phyloP scores from a whole-genome alignment of 2,888 invertebrate species.

The Cosmia pyralina region DNA sequence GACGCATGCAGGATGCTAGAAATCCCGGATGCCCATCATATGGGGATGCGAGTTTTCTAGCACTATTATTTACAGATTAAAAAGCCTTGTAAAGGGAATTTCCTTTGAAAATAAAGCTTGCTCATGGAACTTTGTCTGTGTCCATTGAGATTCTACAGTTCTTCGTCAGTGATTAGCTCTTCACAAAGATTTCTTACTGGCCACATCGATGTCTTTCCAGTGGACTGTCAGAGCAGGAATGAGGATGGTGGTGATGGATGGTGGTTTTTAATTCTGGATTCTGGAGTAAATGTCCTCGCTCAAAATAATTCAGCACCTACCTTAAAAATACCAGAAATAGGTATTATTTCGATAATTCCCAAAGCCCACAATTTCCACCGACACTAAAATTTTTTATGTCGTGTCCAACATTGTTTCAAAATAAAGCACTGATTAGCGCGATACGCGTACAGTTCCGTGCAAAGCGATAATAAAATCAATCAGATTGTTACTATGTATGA shows the following conservation, averaged over 20 bases:
- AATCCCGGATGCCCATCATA: not conserved
- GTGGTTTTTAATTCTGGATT: not conserved
- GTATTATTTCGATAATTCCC: not conserved
- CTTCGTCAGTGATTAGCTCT: not conserved
- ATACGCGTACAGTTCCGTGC: slow-evolving; percentile 34
- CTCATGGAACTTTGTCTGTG: not conserved
- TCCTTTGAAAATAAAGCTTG: not conserved
- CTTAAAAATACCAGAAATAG: not conserved
- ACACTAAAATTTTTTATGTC: slow-evolving; percentile 7
- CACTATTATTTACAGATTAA: not conserved
- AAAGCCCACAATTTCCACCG: not conserved
- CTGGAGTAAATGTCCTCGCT: not conserved
- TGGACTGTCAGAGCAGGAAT: not conserved
- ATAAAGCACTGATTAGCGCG: slow-evolving; percentile 31
- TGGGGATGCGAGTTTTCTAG: not conserved
- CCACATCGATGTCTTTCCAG: too few species aligned
- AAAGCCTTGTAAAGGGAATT: not conserved
- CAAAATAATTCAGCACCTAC: not conserved
- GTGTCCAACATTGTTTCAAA: slow-evolving; percentile 33
- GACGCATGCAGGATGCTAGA: not conserved
- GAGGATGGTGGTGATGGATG: too few species aligned
- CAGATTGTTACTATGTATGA: slow-evolving; percentile 44
- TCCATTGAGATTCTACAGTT: not conserved
- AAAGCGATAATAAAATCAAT: slow-evolving; percentile 53
- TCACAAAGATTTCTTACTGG: not conserved